Percentiles rank a stretch among this genome's conserved stretches.
Evolutionary conservation across 2,888 invertebrate species (phyloP).

Genomic region (Amaurobius ferox): DNA sequence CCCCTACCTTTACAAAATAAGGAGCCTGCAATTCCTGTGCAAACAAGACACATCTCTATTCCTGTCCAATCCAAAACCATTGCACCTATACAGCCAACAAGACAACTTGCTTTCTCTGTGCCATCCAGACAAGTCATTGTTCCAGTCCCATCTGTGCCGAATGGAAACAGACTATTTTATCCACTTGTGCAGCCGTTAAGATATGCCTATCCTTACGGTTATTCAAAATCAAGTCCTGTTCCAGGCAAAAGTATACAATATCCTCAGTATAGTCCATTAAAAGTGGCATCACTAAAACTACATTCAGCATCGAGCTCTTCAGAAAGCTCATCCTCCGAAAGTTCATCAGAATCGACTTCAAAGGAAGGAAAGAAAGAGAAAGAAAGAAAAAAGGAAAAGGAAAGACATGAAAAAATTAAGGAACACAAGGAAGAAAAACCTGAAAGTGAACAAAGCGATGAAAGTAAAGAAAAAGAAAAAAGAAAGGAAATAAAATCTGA

Average conservation of each 20-base stretch:
- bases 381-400: background rate
- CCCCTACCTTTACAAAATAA: background rate
- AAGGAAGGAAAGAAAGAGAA: too few species aligned
- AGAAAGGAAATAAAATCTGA: constrained; percentile 4
- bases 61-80: background rate
- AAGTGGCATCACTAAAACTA: background rate
- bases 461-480: constrained; percentile 24
- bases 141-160: constrained; percentile 12
- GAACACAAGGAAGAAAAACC: constrained; percentile 22
- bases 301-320: constrained; percentile 39
- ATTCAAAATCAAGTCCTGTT: constrained; percentile 21
- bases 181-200: constrained; percentile 31
- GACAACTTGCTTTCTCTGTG: constrained; percentile 22
- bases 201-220: constrained; percentile 34
- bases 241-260: background rate
- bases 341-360: background rate
- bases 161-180: background rate
- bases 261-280: background rate
- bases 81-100: background rate
- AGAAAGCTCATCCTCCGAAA: constrained; percentile 47
- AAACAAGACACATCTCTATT: background rate
- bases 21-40: background rate
- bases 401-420: background rate
- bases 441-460: constrained; percentile 14
- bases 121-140: constrained; percentile 11